Conservation (phyloP, 1,140 invertebrate genomes). For the Zaprionus ornatus region DNA sequence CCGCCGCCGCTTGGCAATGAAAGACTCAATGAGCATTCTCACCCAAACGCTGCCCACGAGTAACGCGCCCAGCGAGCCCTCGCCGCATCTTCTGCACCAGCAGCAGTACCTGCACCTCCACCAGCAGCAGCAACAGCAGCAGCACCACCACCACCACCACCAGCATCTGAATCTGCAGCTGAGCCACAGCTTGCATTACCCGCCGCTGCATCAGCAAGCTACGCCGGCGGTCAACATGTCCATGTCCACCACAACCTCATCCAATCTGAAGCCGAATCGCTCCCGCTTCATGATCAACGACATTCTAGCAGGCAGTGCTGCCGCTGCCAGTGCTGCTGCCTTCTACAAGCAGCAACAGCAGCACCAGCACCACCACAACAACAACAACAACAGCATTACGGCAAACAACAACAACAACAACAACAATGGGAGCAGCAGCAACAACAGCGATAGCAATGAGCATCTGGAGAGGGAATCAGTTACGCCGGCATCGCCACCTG, state of each 20-base stretch:
- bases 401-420: conserved; percentile 45
- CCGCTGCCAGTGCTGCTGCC: conserved; percentile 61
- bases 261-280: conserved; percentile 87
- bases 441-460: conserved; percentile 41
- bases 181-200: conserved; percentile 8
- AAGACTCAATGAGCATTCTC: conserved; percentile 83
- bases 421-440: conserved; percentile 45
- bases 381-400: conserved; percentile 48
- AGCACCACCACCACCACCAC: conserved; percentile 17
- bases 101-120: not conserved
- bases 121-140: conserved; percentile 3
- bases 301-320: conserved; percentile 87
- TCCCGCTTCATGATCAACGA: conserved; percentile 92
- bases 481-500: conserved; percentile 18
- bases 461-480: conserved; percentile 38
- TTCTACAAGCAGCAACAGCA: conserved; percentile 77
- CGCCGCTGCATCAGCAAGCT: conserved; percentile 1
- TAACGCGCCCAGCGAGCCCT: conserved; percentile 46
- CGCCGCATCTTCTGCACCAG: conserved; percentile 31
- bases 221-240: conserved; percentile 55
- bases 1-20: conserved; percentile 56
- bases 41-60: conserved; percentile 64
- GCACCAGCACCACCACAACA: conserved; percentile 59
- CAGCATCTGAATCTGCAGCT: conserved; percentile 22
- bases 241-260: conserved; percentile 60